Percentiles rank a stretch among this genome's conserved stretches.
phyloP scores from a whole-genome alignment of 2,113 vertebrate genomes.

The Notarius quadriscutis region DNA sequence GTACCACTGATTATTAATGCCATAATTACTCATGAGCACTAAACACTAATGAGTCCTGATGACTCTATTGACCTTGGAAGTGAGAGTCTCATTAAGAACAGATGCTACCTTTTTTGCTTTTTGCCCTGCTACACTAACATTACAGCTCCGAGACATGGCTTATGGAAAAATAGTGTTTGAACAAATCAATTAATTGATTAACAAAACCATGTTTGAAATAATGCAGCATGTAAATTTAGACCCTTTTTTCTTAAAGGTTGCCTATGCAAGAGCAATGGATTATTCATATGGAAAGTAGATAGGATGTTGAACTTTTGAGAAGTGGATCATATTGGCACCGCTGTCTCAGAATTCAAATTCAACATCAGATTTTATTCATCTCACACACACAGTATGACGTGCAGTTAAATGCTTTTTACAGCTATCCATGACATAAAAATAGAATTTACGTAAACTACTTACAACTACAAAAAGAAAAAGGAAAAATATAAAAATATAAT shows the following conservation, averaged over 20 bases:
- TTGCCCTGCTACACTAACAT: neutral
- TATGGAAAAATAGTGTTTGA: neutral
- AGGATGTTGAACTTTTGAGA: neutral
- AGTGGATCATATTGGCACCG: neutral
- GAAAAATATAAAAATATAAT: no score
- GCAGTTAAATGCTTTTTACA: no score
- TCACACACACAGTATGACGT: no score
- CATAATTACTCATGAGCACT: conserved; percentile 9
- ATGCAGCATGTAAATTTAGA: neutral
- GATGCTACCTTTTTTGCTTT: neutral
- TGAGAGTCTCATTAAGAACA: conserved; percentile 12
- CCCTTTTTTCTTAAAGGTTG: neutral
- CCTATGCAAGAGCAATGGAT: neutral
- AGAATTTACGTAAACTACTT: no score
- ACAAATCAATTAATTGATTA: neutral
- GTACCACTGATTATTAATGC: conserved; percentile 3
- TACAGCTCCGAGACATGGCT: neutral
- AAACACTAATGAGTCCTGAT: conserved; percentile 2
- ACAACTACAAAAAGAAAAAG: no score
- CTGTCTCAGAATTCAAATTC: neutral
- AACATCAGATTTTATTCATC: no score
- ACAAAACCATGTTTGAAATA: neutral
- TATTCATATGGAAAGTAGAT: neutral
- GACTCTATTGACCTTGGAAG: conserved; percentile 35
- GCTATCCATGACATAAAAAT: no score